Evolutionary conservation across 2,888 invertebrate genomes (phyloP).

Genomic region (Clitarchus hookeri): DNA sequence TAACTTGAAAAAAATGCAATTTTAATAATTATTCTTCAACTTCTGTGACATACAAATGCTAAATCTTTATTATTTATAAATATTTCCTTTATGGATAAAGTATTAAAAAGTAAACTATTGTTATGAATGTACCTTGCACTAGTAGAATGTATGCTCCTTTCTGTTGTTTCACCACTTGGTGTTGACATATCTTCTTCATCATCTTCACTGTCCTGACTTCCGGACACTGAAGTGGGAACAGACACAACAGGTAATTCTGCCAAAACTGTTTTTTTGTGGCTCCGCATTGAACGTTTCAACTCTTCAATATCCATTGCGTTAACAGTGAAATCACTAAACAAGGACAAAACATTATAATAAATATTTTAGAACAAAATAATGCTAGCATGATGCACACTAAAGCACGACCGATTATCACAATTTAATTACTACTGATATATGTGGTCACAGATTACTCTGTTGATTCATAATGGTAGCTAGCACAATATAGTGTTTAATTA

Average conservation of each 20-base stretch:
- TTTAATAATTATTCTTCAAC: too few relatives aligned
- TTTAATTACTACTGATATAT: neutral
- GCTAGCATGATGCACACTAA: neutral
- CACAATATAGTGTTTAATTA: too few relatives aligned
- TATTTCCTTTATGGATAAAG: neutral
- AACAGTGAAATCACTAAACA: slow-evolving; percentile 77
- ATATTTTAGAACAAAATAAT: neutral
- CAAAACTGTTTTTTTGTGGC: slow-evolving; percentile 64
- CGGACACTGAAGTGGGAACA: slow-evolving; percentile 55
- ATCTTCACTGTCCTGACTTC: slow-evolving; percentile 73
- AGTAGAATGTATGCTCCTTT: slow-evolving; percentile 68
- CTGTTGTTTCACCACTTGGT: slow-evolving; percentile 80
- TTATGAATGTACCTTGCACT: neutral
- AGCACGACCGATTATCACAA: neutral
- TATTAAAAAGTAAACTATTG: neutral
- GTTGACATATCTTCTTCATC: slow-evolving; percentile 75
- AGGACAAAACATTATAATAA: neutral
- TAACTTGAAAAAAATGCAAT: too few relatives aligned
- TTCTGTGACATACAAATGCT: too few relatives aligned
- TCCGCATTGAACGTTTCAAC: slow-evolving; percentile 73
- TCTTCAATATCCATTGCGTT: slow-evolving; percentile 88
- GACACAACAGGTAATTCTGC: slow-evolving; percentile 51
- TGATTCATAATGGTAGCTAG: too few relatives aligned
- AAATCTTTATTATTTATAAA: too few relatives aligned
- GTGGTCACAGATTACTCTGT: too few relatives aligned